Evolutionary conservation across 2,797 vertebrate species (phyloP), one percentile per base, ranked within the genome.

Genomic region (Brotula barbata): DNA sequence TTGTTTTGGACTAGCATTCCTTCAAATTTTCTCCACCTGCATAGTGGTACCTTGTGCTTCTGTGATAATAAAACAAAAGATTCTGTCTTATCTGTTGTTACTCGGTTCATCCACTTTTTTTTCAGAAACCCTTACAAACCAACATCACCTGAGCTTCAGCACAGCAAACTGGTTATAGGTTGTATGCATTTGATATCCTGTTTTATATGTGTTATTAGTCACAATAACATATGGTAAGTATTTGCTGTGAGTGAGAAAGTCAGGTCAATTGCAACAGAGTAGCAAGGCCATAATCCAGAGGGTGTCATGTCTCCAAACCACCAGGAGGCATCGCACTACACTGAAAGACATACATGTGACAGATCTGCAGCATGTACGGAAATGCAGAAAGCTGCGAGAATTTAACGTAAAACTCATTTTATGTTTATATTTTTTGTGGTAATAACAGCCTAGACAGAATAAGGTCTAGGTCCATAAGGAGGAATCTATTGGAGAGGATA

Each of bases 11-110:
- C 82, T 87, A 76, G 71, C 87, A 90, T 89, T 90, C 85, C 83
- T 83, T 76, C 70, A 46, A 69, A 72, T 48, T 64, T 75, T 75
- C 60, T 45, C 84, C 85, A 88, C 77, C 85, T 84, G 77, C 86
- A 80, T 89, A 89, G 88, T 92, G 88, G 87, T 89, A 89, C 89
- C 82, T 85, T 90, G 90, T 91, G 89, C 86, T 88, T 92, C 89
- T 91, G 90, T 91, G 84, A 91, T 91, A 91, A 92, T 90, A 89
- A 91, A 92, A 88, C 54, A 58, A n/a, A 64, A 80, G n/a, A 58
- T 11, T 19, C 8, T 16, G 5, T 54, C 41, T 20, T 33, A 36
- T 37, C 45, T 21, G n/a, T 17, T n/a, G 3, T 23, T 45, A n/a
- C 19, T 20, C 8, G 2, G 22, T 13, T 15, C 43, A 15, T 8